These are phyloP conservation scores for Holacanthus passer DNA, from an alignment of 2,113 vertebrate species.

Conservation along the genomic window DNA sequence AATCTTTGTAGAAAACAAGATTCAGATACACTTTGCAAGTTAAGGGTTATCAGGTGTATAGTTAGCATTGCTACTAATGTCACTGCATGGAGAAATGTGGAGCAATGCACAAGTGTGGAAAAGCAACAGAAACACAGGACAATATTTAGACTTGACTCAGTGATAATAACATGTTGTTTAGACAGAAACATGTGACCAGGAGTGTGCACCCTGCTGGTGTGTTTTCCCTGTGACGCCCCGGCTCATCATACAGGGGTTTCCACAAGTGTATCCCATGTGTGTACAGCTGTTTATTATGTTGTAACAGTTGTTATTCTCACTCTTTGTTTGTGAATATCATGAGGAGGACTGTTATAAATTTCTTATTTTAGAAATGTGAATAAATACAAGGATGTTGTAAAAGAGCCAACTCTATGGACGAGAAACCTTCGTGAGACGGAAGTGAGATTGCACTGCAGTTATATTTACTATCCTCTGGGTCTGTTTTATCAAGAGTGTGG, in stretches of 20 bases:
- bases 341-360: constrained; percentile 12
- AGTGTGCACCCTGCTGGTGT: background rate
- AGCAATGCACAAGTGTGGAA: background rate
- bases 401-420: constrained; percentile 42
- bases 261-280: constrained; percentile 1
- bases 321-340: background rate
- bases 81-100: background rate
- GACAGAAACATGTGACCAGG: background rate
- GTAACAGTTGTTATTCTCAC: background rate
- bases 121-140: background rate
- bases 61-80: background rate
- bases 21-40: too few relatives aligned
- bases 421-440: constrained; percentile 55
- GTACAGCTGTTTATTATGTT: constrained; percentile 19
- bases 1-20: background rate
- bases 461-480: constrained; percentile 70
- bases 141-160: background rate
- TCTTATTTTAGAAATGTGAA: constrained; percentile 46
- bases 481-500: constrained; percentile 72
- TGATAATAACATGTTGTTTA: constrained; percentile 22
- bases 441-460: constrained; percentile 62
- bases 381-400: constrained; percentile 50
- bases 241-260: constrained; percentile 1
- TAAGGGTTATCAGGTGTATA: background rate
- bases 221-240: constrained; percentile 2